Base-by-base conservation (phyloP, 2,113 vertebrate species). In the Pseudorectes ferrugineus region DNA sequence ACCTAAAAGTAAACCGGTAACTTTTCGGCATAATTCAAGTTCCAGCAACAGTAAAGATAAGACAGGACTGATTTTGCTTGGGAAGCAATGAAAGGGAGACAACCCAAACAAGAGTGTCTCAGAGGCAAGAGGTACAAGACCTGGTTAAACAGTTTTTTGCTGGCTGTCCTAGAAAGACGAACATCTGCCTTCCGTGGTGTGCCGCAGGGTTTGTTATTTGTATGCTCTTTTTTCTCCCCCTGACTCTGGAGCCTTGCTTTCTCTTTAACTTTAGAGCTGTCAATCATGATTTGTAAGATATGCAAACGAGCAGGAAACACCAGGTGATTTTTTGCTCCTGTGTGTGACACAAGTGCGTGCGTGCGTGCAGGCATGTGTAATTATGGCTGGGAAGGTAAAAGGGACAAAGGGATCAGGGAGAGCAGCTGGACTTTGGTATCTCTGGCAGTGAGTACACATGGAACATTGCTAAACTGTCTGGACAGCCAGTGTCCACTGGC, bases 401-500 rank as follows among this genome's bases (percentile, higher is more conserved):
- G 63, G 76, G 87, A 68, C 61, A 93, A 81, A 91, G 85, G 90
- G 92, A 96, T 84, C 96, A 28, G 78, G 67, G 77, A 68, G 80
- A n/a, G 48, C 81, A 92, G 94, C 97, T 96, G 93, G 91, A 94
- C 89, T 42, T 85, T 24, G 73, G 88, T 78, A 85, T 94, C 89
- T 91, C 92, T 81, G 88, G 96, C 89, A 97, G 70, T 17, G 5
- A 76, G 77, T 80, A 94, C 80, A 58, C 58, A 73, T 15, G 75
- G 86, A 95, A 84, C 35, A 92, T 93, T 90, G 58, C 93, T 85
- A 48, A 76, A 66, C 93, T 72, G 88, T 95, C 96, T 92, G 92
- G 48, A 79, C 63, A 90, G 86, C 94, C 94, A 93, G 93, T 83
- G 95, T 94, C 94, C 84, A 4, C 93, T 98, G 98, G 97, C 97